Conservation (phyloP, 1,140 invertebrate species). For the Drosophila pachea region DNA sequence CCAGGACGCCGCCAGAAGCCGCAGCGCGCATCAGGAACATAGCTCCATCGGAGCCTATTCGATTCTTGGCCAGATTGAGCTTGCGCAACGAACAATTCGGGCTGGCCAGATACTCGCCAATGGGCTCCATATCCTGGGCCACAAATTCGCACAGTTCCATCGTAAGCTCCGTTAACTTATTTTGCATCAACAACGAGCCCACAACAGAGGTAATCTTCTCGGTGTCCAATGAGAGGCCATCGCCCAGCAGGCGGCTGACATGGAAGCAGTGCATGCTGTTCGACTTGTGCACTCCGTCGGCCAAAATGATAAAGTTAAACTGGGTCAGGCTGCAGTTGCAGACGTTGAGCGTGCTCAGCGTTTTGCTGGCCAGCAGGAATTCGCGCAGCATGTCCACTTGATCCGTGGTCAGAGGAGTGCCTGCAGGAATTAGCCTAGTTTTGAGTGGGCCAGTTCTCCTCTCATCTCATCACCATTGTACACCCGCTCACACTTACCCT, state of each 20-base stretch:
- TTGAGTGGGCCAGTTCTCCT: no score
- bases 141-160: slow-evolving; percentile 59
- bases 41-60: slow-evolving; percentile 56
- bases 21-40: slow-evolving; percentile 51
- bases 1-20: slow-evolving; percentile 21
- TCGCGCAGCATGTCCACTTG: slow-evolving; percentile 36
- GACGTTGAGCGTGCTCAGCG: slow-evolving; percentile 52
- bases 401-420: slow-evolving; percentile 39
- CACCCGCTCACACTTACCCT: slow-evolving; percentile 48
- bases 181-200: slow-evolving; percentile 61
- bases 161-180: slow-evolving; percentile 45
- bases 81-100: slow-evolving; percentile 18
- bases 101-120: slow-evolving; percentile 53
- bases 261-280: slow-evolving; percentile 29
- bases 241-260: slow-evolving; percentile 48
- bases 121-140: slow-evolving; percentile 60
- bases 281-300: slow-evolving; percentile 68
- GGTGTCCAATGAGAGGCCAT: slow-evolving; percentile 47
- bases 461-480: neutral
- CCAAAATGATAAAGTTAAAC: slow-evolving; percentile 62
- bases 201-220: slow-evolving; percentile 59
- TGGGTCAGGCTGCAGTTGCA: slow-evolving; percentile 55
- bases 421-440: slow-evolving; percentile 8
- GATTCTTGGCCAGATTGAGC: slow-evolving; percentile 54
- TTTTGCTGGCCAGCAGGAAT: slow-evolving; percentile 47